A percentile compares a stretch with the other conserved stretches of the same genome.
These are phyloP conservation scores for Parauchenoglanis punctatus DNA, from an alignment of 2,797 vertebrate genomes.

Conservation along the genomic window DNA sequence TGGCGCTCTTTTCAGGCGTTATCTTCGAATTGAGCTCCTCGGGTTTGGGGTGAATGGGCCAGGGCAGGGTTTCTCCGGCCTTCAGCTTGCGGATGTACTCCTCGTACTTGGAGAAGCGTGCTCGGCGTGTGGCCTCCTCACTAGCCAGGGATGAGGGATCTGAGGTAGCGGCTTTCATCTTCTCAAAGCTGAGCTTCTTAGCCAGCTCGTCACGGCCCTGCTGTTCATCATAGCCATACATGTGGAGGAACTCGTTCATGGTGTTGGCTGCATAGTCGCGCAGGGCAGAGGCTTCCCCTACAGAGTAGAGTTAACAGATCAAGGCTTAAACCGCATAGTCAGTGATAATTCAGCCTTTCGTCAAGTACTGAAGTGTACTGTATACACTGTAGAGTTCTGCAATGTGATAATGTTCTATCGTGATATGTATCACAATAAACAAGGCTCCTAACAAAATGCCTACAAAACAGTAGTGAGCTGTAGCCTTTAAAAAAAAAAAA, in stretches of 20 bases:
- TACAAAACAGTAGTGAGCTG: not conserved
- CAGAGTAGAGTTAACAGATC: not conserved
- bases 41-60: slow-evolving; percentile 85
- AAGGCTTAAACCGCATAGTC: not conserved
- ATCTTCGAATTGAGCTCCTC: slow-evolving; percentile 86
- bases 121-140: slow-evolving; percentile 89
- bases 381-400: not conserved
- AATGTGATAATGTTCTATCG: not conserved
- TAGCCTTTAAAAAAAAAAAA: not conserved
- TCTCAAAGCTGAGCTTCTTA: slow-evolving; percentile 96
- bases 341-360: not conserved
- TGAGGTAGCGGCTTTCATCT: slow-evolving; percentile 88
- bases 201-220: slow-evolving; percentile 94
- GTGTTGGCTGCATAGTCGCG: slow-evolving; percentile 97
- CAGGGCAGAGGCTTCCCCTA: slow-evolving; percentile 90
- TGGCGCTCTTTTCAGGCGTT: slow-evolving; percentile 77
- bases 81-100: slow-evolving; percentile 98
- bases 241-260: slow-evolving; percentile 97
- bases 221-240: slow-evolving; percentile 97
- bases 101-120: slow-evolving; percentile 97
- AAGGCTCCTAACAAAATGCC: not conserved
- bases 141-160: slow-evolving; percentile 79
- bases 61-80: slow-evolving; percentile 90
- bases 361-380: too few relatives aligned
- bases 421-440: not conserved